Base-by-base conservation (phyloP, 2,797 vertebrate genomes). In the Adelosebastes latens region DNA sequence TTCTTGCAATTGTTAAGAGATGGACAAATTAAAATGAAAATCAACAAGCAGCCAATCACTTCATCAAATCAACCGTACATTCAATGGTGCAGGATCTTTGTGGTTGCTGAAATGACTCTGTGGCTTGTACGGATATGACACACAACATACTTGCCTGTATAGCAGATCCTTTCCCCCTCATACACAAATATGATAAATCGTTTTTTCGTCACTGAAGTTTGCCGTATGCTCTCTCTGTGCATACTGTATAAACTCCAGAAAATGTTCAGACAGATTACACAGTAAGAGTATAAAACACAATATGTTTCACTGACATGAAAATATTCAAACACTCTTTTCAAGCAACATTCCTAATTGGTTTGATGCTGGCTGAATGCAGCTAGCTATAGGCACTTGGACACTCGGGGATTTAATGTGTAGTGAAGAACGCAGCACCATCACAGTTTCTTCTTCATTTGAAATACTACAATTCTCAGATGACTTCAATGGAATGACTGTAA, bases 291-390 rank as follows among this genome's bases (percentile, higher is more conserved):
- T 49, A 52, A 72, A 72, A 36, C 25, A 9, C 8, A 22, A 29
- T 31, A 24, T 69, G 9, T 63, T 4, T 77, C 8, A 64, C 63
- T 68, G 36, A 58, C 59, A 52, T 53, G 24, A 55, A 42, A 2
- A 52, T 42, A 52, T 31, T 36, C 25, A 76, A 32, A 81, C 52
- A 24, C 14, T 80, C 14, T 70, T 65, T 52, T 14, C 3, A 67
- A 42, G 52, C 31, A 77, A 62, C 46, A 76, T 56, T 70, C n/a
- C 32, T 87, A 85, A 87, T 87, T 83, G 78, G 71, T 66, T 87
- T 86, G 16, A 81, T 76, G 71, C 70, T 66, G 64, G 53, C 58
- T 80, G 63, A 78, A 77, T 73, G 52, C 65, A 82, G 70, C 60
- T 49, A 68, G 77, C 85, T 82, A 60, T 34, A 64, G 75, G 80